phyloP scores from a whole-genome alignment of 2,113 vertebrate genomes.

The Fregetta grallaria region DNA sequence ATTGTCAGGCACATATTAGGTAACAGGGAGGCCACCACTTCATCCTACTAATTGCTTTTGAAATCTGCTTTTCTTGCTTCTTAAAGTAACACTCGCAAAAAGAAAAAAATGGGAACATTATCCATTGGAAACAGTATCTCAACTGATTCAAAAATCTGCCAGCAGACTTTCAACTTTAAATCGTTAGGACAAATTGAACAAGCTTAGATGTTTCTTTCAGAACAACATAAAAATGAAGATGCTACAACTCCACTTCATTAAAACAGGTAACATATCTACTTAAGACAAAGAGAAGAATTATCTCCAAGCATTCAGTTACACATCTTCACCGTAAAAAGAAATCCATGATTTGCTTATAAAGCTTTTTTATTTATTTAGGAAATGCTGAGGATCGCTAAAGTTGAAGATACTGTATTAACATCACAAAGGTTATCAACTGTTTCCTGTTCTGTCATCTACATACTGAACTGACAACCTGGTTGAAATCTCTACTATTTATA shows the following conservation, averaged over 20 bases:
- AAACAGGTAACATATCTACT: neutral
- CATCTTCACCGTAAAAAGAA: neutral
- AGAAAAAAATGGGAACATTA: neutral
- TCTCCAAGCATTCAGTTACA: neutral
- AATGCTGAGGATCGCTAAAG: neutral
- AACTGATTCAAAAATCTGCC: neutral
- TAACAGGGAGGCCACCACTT: neutral
- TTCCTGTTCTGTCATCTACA: neutral
- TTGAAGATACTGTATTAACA: neutral
- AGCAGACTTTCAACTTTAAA: neutral
- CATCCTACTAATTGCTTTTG: neutral
- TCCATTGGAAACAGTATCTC: neutral
- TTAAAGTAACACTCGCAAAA: neutral
- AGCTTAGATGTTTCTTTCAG: neutral
- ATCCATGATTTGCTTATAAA: neutral
- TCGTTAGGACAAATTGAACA: neutral
- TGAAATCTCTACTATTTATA: slow-evolving; percentile 38
- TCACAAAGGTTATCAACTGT: neutral
- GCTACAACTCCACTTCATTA: neutral
- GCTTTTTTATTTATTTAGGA: slow-evolving; percentile 26
- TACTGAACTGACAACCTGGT: neutral
- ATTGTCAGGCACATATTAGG: neutral
- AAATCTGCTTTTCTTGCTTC: neutral
- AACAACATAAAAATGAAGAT: neutral
- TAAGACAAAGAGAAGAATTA: neutral